Conservation (phyloP, 2,113 vertebrate genomes). For the Boleophthalmus pectinirostris region DNA sequence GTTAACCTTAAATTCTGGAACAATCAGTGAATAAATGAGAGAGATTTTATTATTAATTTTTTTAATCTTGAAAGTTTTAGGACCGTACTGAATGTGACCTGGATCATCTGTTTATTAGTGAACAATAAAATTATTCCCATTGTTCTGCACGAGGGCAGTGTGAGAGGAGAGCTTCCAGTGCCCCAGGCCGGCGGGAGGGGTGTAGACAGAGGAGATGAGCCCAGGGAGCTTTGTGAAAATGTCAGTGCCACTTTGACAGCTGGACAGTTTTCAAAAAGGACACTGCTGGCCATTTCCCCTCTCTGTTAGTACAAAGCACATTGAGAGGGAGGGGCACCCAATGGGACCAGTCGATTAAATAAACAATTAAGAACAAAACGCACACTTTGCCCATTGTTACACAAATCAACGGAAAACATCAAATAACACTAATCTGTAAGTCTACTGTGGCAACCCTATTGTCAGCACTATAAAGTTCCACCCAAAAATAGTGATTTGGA, state of each 20-base stretch:
- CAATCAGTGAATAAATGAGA: too few relatives aligned
- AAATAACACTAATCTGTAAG: slow-evolving; percentile 37
- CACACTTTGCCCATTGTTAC: background rate
- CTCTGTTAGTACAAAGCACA: slow-evolving; percentile 71
- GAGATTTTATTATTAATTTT: too few relatives aligned
- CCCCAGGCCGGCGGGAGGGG: slow-evolving; percentile 21
- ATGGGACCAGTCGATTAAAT: slow-evolving; percentile 78
- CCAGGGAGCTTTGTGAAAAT: slow-evolving; percentile 77
- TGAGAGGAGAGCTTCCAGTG: slow-evolving; percentile 37
- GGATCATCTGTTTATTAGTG: slow-evolving; percentile 32
- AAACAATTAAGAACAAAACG: slow-evolving; percentile 59
- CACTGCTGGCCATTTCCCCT: slow-evolving; percentile 73
- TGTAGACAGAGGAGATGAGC: slow-evolving; percentile 61
- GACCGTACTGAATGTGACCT: background rate
- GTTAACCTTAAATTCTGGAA: too few relatives aligned
- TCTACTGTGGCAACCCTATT: slow-evolving; percentile 98
- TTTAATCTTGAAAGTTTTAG: too few relatives aligned
- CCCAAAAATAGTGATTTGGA: slow-evolving; percentile 81
- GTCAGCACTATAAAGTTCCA: slow-evolving; percentile 95
- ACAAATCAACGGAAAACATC: slow-evolving; percentile 3
- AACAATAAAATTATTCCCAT: slow-evolving; percentile 21
- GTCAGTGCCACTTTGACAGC: slow-evolving; percentile 82
- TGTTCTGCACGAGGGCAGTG: slow-evolving; percentile 16
- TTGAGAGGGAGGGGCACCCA: slow-evolving; percentile 49
- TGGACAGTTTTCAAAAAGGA: slow-evolving; percentile 82